These are phyloP conservation scores for Theristicus caerulescens DNA, from an alignment of 2,113 vertebrate species.

Conservation along the genomic window DNA sequence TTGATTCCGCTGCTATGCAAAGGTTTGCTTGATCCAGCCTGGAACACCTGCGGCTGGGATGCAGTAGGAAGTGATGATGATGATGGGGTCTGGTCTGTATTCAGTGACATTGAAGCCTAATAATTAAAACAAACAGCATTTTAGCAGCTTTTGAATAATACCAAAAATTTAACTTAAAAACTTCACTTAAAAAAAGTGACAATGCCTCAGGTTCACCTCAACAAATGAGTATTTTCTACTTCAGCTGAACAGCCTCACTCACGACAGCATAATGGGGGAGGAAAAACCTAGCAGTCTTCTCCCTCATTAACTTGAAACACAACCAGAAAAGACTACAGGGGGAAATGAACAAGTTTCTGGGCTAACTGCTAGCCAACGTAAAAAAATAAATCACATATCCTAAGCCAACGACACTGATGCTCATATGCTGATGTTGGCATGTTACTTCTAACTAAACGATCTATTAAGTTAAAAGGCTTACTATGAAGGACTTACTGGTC, in stretches of 20 bases:
- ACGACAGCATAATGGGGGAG: background rate
- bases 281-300: background rate
- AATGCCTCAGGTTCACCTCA: background rate
- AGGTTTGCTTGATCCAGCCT: conserved; percentile 90
- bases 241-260: background rate
- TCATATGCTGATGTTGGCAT: background rate
- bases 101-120: conserved; percentile 89
- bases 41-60: conserved; percentile 92
- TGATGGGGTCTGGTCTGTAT: conserved; percentile 86
- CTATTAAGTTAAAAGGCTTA: background rate
- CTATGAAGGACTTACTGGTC: background rate
- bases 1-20: conserved; percentile 95
- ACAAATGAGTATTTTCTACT: background rate
- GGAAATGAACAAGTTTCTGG: background rate
- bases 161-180: background rate
- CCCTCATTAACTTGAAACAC: background rate
- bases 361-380: background rate
- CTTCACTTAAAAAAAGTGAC: background rate
- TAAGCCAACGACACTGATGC: background rate
- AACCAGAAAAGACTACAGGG: background rate
- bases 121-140: background rate
- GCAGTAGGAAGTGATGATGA: conserved; percentile 88
- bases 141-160: background rate
- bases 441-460: background rate
- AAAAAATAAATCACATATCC: background rate